These are phyloP conservation scores for Zaprionus tsacasi DNA, from an alignment of 1,140 invertebrate species.

Conservation along the genomic window DNA sequence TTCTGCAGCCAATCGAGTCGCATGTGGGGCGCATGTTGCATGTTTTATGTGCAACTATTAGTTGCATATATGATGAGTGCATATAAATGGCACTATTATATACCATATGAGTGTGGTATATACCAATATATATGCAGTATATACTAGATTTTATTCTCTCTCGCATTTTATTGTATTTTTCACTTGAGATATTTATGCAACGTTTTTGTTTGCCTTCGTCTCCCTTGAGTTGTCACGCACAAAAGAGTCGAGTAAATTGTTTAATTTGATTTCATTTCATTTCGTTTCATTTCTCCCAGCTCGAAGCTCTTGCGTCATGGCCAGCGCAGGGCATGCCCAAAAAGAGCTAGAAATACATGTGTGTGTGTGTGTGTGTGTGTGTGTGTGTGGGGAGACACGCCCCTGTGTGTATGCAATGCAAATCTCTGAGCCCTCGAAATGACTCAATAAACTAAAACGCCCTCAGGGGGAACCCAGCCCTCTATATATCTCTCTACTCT, in stretches of 20 bases:
- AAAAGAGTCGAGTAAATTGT: constrained; percentile 78
- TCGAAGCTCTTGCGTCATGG: constrained; percentile 68
- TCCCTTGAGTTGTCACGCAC: constrained; percentile 82
- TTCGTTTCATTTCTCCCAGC: constrained; percentile 16
- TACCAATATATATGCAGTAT: constrained; percentile 56
- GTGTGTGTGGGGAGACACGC: constrained; percentile 23
- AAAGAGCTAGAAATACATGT: constrained; percentile 4
- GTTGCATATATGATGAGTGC: constrained; percentile 26
- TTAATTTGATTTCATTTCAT: constrained; percentile 74
- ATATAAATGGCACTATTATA: constrained; percentile 19
- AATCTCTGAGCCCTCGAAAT: constrained; percentile 64
- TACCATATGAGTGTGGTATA: not conserved
- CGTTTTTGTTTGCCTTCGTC: constrained; percentile 67
- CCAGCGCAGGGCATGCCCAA: constrained; percentile 28
- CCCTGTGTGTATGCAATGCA: constrained; percentile 48
- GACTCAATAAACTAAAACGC: constrained; percentile 61
- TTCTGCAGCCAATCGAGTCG: constrained; percentile 68
- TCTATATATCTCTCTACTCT: not conserved
- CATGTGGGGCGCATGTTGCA: constrained; percentile 46
- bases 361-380: not conserved
- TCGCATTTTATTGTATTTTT: constrained; percentile 77
- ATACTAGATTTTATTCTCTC: constrained; percentile 56
- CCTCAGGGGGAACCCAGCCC: not conserved
- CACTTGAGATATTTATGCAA: constrained; percentile 78
- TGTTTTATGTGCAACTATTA: constrained; percentile 56